Evolutionary conservation across 2,797 vertebrate genomes (phyloP), one percentile per base, ranked within the genome.

Genomic region (Sebastolobus alascanus): DNA sequence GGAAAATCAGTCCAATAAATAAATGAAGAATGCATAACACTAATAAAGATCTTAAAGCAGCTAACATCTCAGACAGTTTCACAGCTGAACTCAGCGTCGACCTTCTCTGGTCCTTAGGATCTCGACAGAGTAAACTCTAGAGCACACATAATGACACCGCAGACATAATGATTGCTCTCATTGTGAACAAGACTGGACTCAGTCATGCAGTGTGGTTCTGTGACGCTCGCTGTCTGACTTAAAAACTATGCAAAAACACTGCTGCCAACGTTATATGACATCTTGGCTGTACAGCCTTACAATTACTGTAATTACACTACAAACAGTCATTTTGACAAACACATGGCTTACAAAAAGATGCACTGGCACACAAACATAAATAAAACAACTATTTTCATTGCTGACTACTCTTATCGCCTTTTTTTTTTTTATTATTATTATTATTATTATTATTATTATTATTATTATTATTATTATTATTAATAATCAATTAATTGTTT

Each of bases 151-250:
- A 92, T 74, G 59, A 81, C 84, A 80, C 65, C n/a, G 11, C 64
- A 84, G 74, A 82, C 74, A 72, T 90, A 88, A 91, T 87, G 55
- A 90, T 68, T 72, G 73, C 73, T 80, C 77, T 74, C 69, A 61
- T 27, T 79, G 69, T 84, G 68, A 46, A 46, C 63, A 46, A 66
- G 52, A 58, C 73, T 56, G 29, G n/a, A 68, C 73, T 83, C 64
- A 70, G 80, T 69, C 68, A 77, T 52, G 70, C 46, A 74, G 46
- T 65, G 35, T n/a, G 43, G 72, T 61, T 54, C 31, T 59, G 69
- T 74, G 85, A 78, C 67, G 12, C 13, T 79, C 33, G 20, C 46
- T 43, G 58, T 79, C 75, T 61, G 29, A 50, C 74, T 79, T 80
- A 33, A 85, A 90, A 79, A 81, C 80, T 25, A 6, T 63, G 56